Conservation (phyloP, 1,140 invertebrate species). For the Chrysopa pallens region DNA sequence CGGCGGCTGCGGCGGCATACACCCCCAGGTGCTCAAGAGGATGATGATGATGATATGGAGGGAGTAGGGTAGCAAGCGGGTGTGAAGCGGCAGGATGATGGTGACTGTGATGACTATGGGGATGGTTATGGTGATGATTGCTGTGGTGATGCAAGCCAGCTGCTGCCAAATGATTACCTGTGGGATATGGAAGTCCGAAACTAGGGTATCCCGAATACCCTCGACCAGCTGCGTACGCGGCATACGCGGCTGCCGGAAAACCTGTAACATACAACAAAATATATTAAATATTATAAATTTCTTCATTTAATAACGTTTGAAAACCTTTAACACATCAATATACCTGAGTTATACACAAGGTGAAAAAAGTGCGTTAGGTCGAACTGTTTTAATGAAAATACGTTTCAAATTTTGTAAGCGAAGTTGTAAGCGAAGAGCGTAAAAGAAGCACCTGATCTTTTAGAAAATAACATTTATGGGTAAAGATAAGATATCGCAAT, state of each 20-base stretch:
- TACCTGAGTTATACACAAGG: too few relatives aligned
- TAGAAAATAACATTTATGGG: too few relatives aligned
- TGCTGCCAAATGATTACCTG: slow-evolving; percentile 74
- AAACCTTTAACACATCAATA: too few relatives aligned
- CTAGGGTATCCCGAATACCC: slow-evolving; percentile 90
- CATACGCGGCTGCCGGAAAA: slow-evolving; percentile 82
- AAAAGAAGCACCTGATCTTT: too few relatives aligned
- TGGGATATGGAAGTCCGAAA: slow-evolving; percentile 89
- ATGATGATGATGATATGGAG: slow-evolving; percentile 42
- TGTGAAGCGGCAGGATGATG: slow-evolving; percentile 26
- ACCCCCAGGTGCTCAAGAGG: slow-evolving; percentile 41
- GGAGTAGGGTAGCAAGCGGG: slow-evolving; percentile 26
- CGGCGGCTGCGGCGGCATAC: slow-evolving; percentile 25
- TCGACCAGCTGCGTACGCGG: slow-evolving; percentile 81
- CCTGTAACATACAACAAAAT: slow-evolving; percentile 43
- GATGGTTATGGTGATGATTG: slow-evolving; percentile 18
- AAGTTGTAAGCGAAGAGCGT: too few relatives aligned
- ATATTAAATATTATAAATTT: slow-evolving; percentile 6
- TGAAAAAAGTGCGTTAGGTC: too few relatives aligned
- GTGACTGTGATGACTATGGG: slow-evolving; percentile 14
- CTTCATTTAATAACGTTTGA: too few relatives aligned
- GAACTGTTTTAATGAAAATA: too few relatives aligned
- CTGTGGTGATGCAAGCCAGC: slow-evolving; percentile 42
- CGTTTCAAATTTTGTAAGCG: too few relatives aligned
- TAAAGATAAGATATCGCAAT: too few relatives aligned